These are phyloP conservation scores for Drosophila azteca DNA, from an alignment of 1,140 invertebrate species.

Conservation along the genomic window DNA sequence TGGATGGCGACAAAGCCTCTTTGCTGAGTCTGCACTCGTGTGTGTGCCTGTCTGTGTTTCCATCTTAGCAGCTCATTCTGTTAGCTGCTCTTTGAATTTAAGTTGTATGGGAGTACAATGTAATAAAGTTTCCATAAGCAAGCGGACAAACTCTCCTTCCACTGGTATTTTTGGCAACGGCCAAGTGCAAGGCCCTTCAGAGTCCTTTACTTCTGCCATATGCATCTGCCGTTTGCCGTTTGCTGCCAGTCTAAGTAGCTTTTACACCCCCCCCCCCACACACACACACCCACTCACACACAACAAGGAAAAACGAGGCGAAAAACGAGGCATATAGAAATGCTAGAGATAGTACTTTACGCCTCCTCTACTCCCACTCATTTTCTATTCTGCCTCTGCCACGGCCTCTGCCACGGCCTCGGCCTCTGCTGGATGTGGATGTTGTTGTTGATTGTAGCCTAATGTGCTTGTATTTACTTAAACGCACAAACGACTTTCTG, in stretches of 20 bases:
- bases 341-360: conserved; percentile 1
- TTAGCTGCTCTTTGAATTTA: conserved; percentile 14
- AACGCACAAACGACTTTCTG: conserved; percentile 51
- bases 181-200: not conserved
- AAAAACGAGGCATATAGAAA: conserved; percentile 14
- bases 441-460: conserved; percentile 37
- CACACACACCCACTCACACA: not conserved
- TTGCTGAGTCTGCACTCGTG: not conserved
- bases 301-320: conserved; percentile 1
- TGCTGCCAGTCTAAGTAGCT: conserved; percentile 39
- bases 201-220: not conserved
- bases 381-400: not conserved
- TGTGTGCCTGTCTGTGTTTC: not conserved
- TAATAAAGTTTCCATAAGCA: not conserved
- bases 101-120: conserved; percentile 1
- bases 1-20: conserved; percentile 20
- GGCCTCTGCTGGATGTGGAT: not conserved
- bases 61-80: conserved; percentile 31
- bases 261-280: not conserved
- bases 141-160: not conserved
- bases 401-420: not conserved
- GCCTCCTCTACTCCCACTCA: not conserved
- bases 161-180: too few relatives aligned
- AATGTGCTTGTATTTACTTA: conserved; percentile 63
- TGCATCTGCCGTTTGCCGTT: conserved; percentile 2